These are phyloP conservation scores for Pogonocherus hispidulus DNA, from an alignment of 2,888 invertebrate genomes.

Conservation along the genomic window DNA sequence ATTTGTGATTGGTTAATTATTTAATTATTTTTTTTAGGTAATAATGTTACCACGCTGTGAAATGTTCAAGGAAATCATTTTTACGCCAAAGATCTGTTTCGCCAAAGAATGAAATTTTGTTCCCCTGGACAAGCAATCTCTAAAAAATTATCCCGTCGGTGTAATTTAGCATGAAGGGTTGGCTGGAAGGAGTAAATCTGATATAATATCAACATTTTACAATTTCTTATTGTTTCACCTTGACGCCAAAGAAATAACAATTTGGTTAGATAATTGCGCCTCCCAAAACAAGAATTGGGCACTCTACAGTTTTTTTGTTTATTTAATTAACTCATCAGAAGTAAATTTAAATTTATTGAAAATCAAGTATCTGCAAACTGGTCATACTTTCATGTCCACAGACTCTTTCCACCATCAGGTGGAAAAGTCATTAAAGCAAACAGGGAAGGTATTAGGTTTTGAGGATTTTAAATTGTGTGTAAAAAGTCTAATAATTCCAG, in stretches of 20 bases:
- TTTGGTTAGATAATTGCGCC: constrained; percentile 45
- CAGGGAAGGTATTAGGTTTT: constrained; percentile 35
- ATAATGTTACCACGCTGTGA: constrained; percentile 10
- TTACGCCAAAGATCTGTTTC: not conserved
- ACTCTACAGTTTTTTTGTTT: constrained; percentile 36
- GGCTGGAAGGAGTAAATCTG: constrained; percentile 55
- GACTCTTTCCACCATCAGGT: constrained; percentile 38
- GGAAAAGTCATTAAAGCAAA: constrained; percentile 33
- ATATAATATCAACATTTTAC: constrained; percentile 40
- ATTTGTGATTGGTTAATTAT: too few relatives aligned
- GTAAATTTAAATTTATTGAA: constrained; percentile 14
- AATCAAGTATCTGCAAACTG: constrained; percentile 32
- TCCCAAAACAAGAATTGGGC: constrained; percentile 43
- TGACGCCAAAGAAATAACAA: constrained; percentile 26
- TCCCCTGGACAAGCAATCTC: too few relatives aligned
- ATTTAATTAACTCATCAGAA: constrained; percentile 37
- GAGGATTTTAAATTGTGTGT: constrained; percentile 32
- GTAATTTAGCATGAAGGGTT: too few relatives aligned
- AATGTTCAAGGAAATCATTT: constrained; percentile 13
- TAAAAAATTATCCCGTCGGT: too few relatives aligned
- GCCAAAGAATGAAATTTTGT: too few relatives aligned
- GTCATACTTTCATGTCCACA: constrained; percentile 37
- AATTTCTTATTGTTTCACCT: constrained; percentile 25
- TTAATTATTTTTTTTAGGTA: constrained; percentile 1
- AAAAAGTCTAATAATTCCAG: constrained; percentile 26